A percentile compares a stretch with the other conserved stretches of the same genome.
phyloP scores from a whole-genome alignment of 2,797 vertebrate genomes.

The Anas bernieri region DNA sequence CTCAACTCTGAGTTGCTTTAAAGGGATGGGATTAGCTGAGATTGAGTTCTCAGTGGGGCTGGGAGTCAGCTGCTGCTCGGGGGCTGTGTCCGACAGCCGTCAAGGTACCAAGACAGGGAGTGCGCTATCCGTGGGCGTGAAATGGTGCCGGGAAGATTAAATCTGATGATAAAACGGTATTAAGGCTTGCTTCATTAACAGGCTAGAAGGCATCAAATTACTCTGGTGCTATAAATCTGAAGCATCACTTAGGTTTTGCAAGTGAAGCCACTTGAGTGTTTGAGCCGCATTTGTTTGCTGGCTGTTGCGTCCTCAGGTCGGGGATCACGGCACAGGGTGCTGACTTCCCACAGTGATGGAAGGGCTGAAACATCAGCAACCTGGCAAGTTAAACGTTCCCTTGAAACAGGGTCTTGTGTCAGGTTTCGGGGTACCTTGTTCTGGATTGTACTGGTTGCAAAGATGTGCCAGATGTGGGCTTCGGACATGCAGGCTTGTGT shows the following conservation, averaged over 20 bases:
- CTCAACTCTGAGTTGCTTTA: neutral
- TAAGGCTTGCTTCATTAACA: conserved; percentile 6
- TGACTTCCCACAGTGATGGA: neutral
- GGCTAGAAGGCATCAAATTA: neutral
- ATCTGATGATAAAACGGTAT: neutral
- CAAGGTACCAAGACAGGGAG: neutral
- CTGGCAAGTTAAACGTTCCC: neutral
- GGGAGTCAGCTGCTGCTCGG: neutral
- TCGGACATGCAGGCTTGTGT: neutral
- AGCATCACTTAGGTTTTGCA: neutral
- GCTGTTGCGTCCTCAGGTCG: neutral
- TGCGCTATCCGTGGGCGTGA: neutral
- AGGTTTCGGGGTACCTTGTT: neutral
- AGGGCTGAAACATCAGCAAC: neutral
- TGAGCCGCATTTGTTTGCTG: neutral
- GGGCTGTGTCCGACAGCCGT: neutral
- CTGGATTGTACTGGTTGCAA: neutral
- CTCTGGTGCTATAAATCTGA: neutral
- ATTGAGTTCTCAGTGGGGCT: neutral
- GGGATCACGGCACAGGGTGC: neutral
- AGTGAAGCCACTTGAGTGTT: neutral
- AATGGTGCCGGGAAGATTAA: conserved; percentile 22
- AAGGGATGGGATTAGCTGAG: conserved; percentile 39
- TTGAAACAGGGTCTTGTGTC: rapidly evolving
- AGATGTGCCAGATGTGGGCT: neutral